Conservation (phyloP, 2,888 invertebrate genomes). For the Ischnura elegans region DNA sequence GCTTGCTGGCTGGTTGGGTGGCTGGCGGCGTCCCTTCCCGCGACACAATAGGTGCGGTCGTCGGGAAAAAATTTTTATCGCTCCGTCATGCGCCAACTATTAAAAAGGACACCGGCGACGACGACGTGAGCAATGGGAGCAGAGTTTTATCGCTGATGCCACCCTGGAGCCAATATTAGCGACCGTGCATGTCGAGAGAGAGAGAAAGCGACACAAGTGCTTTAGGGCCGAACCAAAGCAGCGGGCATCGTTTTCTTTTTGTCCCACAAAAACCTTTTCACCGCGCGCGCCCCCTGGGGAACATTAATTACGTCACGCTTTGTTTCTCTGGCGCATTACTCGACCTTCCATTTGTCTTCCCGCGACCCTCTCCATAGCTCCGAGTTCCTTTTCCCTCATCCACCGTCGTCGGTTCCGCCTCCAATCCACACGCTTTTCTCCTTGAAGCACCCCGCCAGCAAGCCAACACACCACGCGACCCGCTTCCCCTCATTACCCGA, state of each 20-base stretch:
- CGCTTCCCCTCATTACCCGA: background rate
- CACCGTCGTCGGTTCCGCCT: background rate
- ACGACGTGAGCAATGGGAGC: background rate
- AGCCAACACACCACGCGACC: background rate
- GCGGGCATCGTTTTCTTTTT: background rate
- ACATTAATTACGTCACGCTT: constrained; percentile 24
- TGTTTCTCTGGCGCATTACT: background rate
- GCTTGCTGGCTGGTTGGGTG: background rate
- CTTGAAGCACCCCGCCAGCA: background rate
- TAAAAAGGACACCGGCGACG: background rate
- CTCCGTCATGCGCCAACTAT: constrained; percentile 15
- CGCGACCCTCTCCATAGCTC: background rate
- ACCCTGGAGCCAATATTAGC: background rate
- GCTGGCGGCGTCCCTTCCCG: background rate
- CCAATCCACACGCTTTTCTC: background rate
- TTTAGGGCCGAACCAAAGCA: constrained; percentile 24
- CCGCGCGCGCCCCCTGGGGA: background rate
- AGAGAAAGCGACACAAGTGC: background rate
- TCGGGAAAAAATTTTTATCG: constrained; percentile 23
- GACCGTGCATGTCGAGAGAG: background rate
- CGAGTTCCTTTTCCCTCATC: too few species aligned
- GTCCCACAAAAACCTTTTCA: too few species aligned
- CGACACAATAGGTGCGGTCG: background rate
- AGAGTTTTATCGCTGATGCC: background rate
- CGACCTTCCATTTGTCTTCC: constrained; percentile 31